Conservation (phyloP, 2,888 invertebrate genomes). For the Crocallis elinguaria region DNA sequence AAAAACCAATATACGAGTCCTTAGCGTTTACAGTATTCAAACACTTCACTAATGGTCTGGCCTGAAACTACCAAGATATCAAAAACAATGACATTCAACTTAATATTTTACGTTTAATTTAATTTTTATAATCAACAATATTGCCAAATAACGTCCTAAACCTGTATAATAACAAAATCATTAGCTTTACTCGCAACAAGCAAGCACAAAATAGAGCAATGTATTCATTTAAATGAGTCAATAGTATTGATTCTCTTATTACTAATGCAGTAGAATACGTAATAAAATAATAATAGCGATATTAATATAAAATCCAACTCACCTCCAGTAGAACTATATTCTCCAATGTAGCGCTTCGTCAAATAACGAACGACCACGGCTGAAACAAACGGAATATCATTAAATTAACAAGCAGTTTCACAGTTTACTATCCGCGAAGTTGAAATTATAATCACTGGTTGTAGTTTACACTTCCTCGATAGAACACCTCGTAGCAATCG, state of each 20-base stretch:
- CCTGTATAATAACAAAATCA: too few relatives aligned
- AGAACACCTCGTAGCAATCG: constrained; percentile 60
- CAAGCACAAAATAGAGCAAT: background rate
- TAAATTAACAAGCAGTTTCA: constrained; percentile 27
- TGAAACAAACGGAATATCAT: constrained; percentile 81
- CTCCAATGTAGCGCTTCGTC: constrained; percentile 91
- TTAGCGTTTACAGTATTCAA: too few relatives aligned
- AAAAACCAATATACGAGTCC: too few relatives aligned
- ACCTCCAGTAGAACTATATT: constrained; percentile 92
- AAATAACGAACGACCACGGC: constrained; percentile 91
- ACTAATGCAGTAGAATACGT: background rate
- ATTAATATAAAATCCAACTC: constrained; percentile 57
- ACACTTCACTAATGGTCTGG: too few relatives aligned
- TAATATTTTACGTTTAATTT: too few relatives aligned
- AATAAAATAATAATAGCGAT: background rate
- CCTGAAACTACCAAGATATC: too few relatives aligned
- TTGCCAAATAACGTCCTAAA: too few relatives aligned
- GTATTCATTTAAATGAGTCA: background rate
- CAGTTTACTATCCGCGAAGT: constrained; percentile 26
- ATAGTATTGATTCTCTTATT: background rate
- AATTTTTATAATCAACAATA: too few relatives aligned
- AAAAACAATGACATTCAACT: too few relatives aligned
- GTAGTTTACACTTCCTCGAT: constrained; percentile 57
- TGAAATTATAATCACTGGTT: constrained; percentile 36
- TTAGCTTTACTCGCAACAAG: too few relatives aligned